These are phyloP conservation scores for Caretta caretta DNA, from an alignment of 2,113 vertebrate genomes.

Conservation along the genomic window DNA sequence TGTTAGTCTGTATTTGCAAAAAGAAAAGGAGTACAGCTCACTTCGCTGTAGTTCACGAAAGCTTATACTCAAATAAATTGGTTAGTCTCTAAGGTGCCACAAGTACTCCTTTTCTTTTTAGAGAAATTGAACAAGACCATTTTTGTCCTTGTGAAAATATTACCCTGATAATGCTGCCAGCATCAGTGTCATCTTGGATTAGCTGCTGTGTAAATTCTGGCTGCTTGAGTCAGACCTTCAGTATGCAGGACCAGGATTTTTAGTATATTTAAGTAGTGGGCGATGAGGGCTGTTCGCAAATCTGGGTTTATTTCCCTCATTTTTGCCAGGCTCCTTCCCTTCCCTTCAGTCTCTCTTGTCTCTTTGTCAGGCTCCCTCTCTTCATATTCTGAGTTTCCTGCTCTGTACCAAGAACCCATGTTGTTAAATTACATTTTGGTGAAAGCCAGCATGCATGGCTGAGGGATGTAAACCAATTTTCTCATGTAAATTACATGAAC, in stretches of 20 bases:
- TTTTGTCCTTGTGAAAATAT: neutral
- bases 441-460: neutral
- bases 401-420: neutral
- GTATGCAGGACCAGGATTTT: neutral
- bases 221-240: neutral
- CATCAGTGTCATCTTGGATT: neutral
- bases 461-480: neutral
- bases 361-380: neutral
- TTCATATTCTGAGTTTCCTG: neutral
- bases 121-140: neutral
- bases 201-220: neutral
- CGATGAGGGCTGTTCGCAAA: neutral
- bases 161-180: neutral
- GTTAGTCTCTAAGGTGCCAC: too few species aligned
- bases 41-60: too few species aligned
- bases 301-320: neutral
- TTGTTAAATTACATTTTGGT: neutral
- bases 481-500: conserved; percentile 6
- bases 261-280: neutral
- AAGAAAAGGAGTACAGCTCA: too few species aligned
- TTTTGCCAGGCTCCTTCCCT: neutral
- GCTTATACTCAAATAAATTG: too few species aligned
- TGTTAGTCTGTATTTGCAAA: too few species aligned
- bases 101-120: too few species aligned
- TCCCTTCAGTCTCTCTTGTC: neutral